These are phyloP conservation scores for Rutilus rutilus DNA, from an alignment of 2,113 vertebrate genomes.

Conservation along the genomic window DNA sequence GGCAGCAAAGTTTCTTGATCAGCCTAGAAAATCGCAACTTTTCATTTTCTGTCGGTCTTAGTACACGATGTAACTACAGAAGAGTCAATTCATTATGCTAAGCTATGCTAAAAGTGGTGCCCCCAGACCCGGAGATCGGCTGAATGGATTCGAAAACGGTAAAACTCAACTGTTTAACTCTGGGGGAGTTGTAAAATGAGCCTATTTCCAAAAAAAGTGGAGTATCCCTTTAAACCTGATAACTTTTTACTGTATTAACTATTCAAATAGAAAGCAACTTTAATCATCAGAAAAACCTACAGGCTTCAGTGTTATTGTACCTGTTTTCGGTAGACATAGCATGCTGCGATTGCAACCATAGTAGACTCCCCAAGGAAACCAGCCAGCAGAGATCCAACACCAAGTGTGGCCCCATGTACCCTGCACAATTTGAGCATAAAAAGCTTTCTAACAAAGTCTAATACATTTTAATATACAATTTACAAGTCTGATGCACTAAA, in stretches of 20 bases:
- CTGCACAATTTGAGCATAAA: constrained; percentile 63
- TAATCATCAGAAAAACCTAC: neutral
- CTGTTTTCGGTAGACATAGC: constrained; percentile 88
- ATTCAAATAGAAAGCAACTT: neutral
- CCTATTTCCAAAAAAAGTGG: too few relatives aligned
- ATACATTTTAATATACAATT: neutral
- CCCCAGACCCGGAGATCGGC: too few relatives aligned
- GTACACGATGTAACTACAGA: too few relatives aligned
- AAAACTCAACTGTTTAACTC: too few relatives aligned
- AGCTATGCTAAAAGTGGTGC: too few relatives aligned
- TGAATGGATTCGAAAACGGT: too few relatives aligned
- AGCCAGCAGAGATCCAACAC: constrained; percentile 87
- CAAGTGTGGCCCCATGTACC: constrained; percentile 88
- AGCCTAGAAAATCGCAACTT: too few relatives aligned
- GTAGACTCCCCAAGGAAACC: constrained; percentile 89
- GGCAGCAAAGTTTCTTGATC: too few relatives aligned
- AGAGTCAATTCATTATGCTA: too few relatives aligned
- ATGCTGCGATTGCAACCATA: constrained; percentile 89
- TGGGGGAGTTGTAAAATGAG: too few relatives aligned
- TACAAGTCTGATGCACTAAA: neutral
- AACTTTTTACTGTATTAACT: neutral
- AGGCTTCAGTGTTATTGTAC: constrained; percentile 63
- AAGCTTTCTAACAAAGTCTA: neutral
- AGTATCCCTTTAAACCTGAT: too few relatives aligned
- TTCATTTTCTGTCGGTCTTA: too few relatives aligned